Evolutionary conservation across 2,797 vertebrate species (phyloP).

Genomic region (Mormyrus proboscirostris): DNA sequence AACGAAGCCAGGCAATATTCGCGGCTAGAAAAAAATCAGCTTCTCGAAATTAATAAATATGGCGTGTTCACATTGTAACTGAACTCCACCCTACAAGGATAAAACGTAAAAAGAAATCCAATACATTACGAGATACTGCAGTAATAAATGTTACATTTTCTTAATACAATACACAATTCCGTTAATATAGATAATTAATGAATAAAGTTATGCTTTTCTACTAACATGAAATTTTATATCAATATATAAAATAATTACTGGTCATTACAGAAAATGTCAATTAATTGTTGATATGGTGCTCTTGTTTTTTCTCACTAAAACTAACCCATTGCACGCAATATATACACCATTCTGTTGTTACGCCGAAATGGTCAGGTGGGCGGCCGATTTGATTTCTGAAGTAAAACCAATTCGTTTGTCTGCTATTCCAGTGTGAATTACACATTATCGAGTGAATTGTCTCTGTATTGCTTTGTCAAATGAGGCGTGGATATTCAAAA

Average conservation of each 20-base stretch:
- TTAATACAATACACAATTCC: not conserved
- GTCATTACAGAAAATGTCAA: not conserved
- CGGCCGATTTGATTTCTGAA: not conserved
- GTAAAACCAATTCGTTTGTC: not conserved
- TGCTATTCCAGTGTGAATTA: not conserved
- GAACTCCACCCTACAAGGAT: not conserved
- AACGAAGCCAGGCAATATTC: not conserved
- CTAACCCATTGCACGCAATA: not conserved
- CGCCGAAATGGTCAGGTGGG: not conserved
- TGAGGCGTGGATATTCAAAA: constrained; percentile 17
- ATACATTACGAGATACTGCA: not conserved
- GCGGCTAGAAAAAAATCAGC: not conserved
- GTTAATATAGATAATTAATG: not conserved
- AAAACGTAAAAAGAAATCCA: not conserved
- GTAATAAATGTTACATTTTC: not conserved
- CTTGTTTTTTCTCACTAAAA: not conserved
- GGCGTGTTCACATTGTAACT: not conserved
- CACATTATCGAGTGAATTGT: constrained; percentile 10
- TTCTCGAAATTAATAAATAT: not conserved
- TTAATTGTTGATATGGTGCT: not conserved
- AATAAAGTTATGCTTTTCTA: not conserved
- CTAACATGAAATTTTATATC: not conserved
- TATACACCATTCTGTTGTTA: constrained; percentile 4
- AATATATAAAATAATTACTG: not conserved
- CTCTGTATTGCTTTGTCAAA: not conserved